Evolutionary conservation across 2,797 vertebrate species (phyloP).

Genomic region (Myioborus miniatus): DNA sequence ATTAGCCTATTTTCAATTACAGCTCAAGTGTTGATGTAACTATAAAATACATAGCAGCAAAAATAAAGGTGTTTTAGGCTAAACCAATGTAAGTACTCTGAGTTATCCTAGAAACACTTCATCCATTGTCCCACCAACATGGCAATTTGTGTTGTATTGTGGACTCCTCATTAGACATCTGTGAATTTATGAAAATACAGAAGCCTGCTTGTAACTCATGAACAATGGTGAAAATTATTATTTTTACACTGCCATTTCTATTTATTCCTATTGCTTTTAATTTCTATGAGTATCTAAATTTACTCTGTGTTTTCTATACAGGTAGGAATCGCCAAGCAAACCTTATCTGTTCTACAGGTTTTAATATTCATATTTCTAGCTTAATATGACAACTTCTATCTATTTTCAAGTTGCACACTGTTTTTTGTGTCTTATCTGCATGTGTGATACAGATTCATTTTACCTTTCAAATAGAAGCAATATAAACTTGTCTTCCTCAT

Average conservation of each 20-base stretch:
- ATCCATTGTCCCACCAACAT: accelerated
- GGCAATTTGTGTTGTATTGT: background rate
- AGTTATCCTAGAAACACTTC: background rate
- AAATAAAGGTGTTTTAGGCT: background rate
- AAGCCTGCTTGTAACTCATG: background rate
- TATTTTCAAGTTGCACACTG: background rate
- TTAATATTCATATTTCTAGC: background rate
- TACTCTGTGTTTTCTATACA: background rate
- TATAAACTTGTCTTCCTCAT: background rate
- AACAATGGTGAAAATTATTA: accelerated
- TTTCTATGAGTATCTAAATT: background rate
- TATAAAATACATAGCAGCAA: background rate
- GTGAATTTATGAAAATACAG: background rate
- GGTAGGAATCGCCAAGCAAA: background rate
- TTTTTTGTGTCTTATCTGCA: background rate
- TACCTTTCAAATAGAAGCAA: background rate
- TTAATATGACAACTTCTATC: background rate
- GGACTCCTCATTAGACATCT: background rate
- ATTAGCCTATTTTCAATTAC: background rate
- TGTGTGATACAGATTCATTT: background rate
- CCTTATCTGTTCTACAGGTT: background rate
- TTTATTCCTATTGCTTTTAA: background rate
- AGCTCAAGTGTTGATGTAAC: background rate
- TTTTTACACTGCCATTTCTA: background rate
- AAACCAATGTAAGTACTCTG: background rate